phyloP scores from a whole-genome alignment of 2,797 vertebrate genomes.

The Bovichtus variegatus region DNA sequence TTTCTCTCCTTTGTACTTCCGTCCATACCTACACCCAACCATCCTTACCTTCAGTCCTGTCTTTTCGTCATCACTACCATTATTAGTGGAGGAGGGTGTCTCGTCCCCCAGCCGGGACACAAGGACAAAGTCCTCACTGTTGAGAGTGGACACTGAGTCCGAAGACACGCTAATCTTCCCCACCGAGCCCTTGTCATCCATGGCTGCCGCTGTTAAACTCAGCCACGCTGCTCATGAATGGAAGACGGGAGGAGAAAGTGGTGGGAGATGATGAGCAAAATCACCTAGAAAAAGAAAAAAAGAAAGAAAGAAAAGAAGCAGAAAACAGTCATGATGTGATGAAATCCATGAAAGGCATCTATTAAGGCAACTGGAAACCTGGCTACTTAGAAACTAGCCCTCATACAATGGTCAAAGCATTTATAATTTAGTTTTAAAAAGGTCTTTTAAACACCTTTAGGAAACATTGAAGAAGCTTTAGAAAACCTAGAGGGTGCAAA shows the following conservation, averaged over 20 bases:
- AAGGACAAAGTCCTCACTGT: conserved; percentile 99
- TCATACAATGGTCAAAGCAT: conserved; percentile 1
- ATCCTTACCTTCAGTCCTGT: conserved; percentile 98
- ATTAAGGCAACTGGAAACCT: conserved; percentile 40
- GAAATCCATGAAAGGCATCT: conserved; percentile 69
- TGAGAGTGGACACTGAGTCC: conserved; percentile 99
- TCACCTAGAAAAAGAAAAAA: conserved; percentile 83
- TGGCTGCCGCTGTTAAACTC: conserved; percentile 93
- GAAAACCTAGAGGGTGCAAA: conserved; percentile 2
- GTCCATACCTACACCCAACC: conserved; percentile 68
- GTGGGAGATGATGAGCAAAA: conserved; percentile 89
- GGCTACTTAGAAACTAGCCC: background rate
- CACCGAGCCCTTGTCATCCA: conserved; percentile 99
- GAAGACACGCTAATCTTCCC: conserved; percentile 99
- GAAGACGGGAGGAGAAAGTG: conserved; percentile 76
- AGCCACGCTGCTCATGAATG: conserved; percentile 87
- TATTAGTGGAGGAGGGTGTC: conserved; percentile 97
- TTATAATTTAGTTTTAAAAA: conserved; percentile 5
- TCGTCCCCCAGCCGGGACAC: conserved; percentile 99
- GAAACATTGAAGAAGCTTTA: conserved; percentile 16
- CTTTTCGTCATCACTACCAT: conserved; percentile 99
- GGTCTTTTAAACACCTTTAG: conserved; percentile 18
- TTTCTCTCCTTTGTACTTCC: conserved; percentile 29
- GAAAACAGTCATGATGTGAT: conserved; percentile 76
- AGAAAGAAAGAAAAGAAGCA: conserved; percentile 67